Evolutionary conservation across 2,797 vertebrate genomes (phyloP).

Genomic region (Holocentrus rufus): DNA sequence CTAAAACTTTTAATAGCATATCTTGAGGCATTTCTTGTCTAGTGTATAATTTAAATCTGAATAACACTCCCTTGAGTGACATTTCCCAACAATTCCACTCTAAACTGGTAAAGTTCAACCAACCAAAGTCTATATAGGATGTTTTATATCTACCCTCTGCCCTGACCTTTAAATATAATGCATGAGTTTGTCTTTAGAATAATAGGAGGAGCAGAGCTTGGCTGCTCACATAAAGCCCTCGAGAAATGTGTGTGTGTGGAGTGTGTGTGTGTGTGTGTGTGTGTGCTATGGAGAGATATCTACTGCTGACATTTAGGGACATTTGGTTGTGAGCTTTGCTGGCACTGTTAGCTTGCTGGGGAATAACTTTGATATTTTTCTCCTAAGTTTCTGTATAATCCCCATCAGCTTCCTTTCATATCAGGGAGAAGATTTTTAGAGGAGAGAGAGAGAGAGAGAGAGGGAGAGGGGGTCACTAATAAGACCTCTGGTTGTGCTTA

Average conservation of each 20-base stretch:
- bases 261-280: not conserved
- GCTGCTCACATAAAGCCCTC: conserved; percentile 3
- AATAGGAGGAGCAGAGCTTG: conserved; percentile 4
- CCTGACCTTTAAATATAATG: conserved; percentile 21
- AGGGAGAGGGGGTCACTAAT: too few relatives aligned
- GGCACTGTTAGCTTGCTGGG: not conserved
- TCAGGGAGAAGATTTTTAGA: too few relatives aligned
- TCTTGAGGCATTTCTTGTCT: too few relatives aligned
- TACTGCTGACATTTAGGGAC: not conserved
- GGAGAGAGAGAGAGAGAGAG: too few relatives aligned
- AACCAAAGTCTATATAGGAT: conserved; percentile 4
- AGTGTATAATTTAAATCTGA: not conserved
- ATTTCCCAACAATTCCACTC: not conserved
- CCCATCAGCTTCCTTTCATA: too few relatives aligned
- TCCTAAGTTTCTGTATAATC: too few relatives aligned
- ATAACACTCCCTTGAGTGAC: not conserved
- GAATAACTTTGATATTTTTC: too few relatives aligned
- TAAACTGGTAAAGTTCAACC: conserved; percentile 13
- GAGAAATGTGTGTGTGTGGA: not conserved
- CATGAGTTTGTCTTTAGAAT: conserved; percentile 19
- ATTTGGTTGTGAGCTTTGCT: not conserved
- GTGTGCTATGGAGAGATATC: not conserved
- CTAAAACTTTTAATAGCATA: too few relatives aligned
- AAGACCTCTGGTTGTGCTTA: too few relatives aligned
- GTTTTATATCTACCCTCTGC: not conserved